Base-by-base conservation (phyloP, 2,797 vertebrate genomes). In the Limosa lapponica region DNA sequence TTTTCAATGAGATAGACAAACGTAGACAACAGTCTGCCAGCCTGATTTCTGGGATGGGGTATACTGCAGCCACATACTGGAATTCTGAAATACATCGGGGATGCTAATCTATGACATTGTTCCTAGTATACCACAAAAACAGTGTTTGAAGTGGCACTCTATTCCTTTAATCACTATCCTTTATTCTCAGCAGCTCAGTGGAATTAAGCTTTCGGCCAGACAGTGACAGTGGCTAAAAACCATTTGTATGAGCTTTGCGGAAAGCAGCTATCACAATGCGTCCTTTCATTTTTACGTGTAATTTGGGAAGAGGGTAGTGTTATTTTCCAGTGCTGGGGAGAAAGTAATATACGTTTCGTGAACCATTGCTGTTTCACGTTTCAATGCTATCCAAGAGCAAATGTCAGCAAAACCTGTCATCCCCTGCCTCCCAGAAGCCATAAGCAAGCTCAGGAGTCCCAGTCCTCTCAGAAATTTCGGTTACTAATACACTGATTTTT, bases 121-220 rank as follows among this genome's bases (percentile, higher is more conserved):
- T 83, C 32, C 44, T 69, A 36, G 34, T 48, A 32, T 30, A 20
- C 18, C 32, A 54, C 82, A 75, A 36, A 79, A 79, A 8, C 14
- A 52, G 51, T 12, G 17, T 69, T 89, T 75, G 80, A 72, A 94
- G 81, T 65, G 73, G n/a, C 58, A 28, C 83, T 84, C 39, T 66
- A 62, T 66, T 96, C 70, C 89, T 89, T 82, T 91, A 91, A 91
- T 95, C 89, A 22, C 71, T 58, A 13, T 30, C 66, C 55, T 91
- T 95, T 91, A 62, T 95, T 89, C 84, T 66, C 13, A 4, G 79
- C 67, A 85, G 66, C 73, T 90, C 73, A 82, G 46, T 84, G 80
- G 86, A 93, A 95, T 75, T 88, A 90, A 94, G 77, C 77, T 91
- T 90, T 93, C 73, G 77, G 44, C 75, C 90, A 94, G 94, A 72